Evolutionary conservation across 2,888 invertebrate genomes (phyloP).

Genomic region (Philereme transversata): DNA sequence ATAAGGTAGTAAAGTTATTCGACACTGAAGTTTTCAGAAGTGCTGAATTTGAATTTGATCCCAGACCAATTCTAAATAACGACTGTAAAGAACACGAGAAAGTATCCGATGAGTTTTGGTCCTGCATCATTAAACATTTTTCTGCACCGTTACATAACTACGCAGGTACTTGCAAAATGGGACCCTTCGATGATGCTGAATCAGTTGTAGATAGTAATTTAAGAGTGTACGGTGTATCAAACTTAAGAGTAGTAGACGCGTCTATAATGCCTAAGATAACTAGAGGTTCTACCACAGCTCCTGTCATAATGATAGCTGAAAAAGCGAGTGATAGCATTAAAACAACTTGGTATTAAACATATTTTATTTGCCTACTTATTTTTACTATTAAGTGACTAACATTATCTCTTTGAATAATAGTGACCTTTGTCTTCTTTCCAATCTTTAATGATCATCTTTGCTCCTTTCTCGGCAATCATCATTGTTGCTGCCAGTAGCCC

Average conservation of each 20-base stretch:
- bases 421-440: slow-evolving; percentile 74
- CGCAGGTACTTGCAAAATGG: slow-evolving; percentile 79
- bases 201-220: slow-evolving; percentile 71
- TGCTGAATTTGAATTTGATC: slow-evolving; percentile 71
- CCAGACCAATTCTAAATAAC: slow-evolving; percentile 67
- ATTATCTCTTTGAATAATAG: slow-evolving; percentile 58
- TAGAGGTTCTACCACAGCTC: slow-evolving; percentile 73
- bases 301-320: slow-evolving; percentile 80
- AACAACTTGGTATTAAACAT: slow-evolving; percentile 70
- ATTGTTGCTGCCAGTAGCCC: slow-evolving; percentile 70
- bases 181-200: slow-evolving; percentile 62
- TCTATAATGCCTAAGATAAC: slow-evolving; percentile 77
- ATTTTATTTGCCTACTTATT: slow-evolving; percentile 50
- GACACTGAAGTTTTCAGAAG: slow-evolving; percentile 74
- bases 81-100: slow-evolving; percentile 69
- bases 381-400: slow-evolving; percentile 16
- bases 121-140: slow-evolving; percentile 75
- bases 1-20: slow-evolving; percentile 70
- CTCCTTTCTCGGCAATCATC: slow-evolving; percentile 79
- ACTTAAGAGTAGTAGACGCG: slow-evolving; percentile 71
- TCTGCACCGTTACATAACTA: slow-evolving; percentile 75
- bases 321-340: slow-evolving; percentile 79
- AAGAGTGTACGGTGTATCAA: slow-evolving; percentile 66
- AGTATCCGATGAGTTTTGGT: slow-evolving; percentile 74
- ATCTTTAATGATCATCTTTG: slow-evolving; percentile 71